Evolutionary conservation across 2,888 invertebrate genomes (phyloP), one percentile per base, ranked within the genome.

Genomic region (Bombylius major): DNA sequence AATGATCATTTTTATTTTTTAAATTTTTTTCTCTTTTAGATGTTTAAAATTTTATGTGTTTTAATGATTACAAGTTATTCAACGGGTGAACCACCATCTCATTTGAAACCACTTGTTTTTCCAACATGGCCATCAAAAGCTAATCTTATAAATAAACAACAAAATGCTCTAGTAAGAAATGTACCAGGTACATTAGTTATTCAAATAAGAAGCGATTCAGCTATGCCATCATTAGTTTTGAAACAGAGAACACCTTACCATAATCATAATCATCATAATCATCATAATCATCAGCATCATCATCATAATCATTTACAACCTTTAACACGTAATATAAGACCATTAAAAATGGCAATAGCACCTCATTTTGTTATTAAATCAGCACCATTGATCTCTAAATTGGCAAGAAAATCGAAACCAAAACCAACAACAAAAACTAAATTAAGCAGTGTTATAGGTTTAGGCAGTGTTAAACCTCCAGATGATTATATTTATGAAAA

Each of bases 161-260:
- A 8, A 11, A 42, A 42, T 42, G 8, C 39, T 11, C 5, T 42
- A 11, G 11, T 42, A 11, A 42, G 11, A 42, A 42, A 42, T 13
- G 66, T 61, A 11, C 69, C 69, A 44, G 66, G 70, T 47, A 70
- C 71, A 0, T 51, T 73, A 31, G 70, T 73, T 4, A 66, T 73
- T 1, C 73, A 73, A 62, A 72, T 73, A 46, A 70, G 74, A 32
- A 72, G 72, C 55, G 71, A 72, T 60, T 67, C 70, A 57, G 69
- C 68, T 3, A 70, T 68, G 5, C 72, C 70, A 33, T 47, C 50
- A 1, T 59, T 73, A 51, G 66, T 72, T 0, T 54, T 73, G 1
- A 73, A 72, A 59, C 66, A 70, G 34, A 68, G 68, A 5, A 65
- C 58, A 51, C 60, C 59, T 13, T 55, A 62, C 14, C 47, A 50